phyloP scores from a whole-genome alignment of 2,113 vertebrate species.

The Notothenia rossii region DNA sequence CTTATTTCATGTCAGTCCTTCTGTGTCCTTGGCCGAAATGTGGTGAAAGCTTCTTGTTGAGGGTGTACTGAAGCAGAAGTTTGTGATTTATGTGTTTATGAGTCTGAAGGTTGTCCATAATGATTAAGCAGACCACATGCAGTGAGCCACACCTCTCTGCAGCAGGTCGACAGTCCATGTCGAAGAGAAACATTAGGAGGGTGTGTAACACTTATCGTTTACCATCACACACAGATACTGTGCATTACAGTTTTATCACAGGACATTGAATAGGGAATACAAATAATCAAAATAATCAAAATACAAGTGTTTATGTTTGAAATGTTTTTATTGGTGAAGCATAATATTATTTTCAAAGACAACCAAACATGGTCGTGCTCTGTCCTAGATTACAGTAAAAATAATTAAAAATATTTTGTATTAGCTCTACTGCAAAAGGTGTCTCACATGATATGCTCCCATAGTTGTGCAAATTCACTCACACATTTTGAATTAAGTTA shows the following conservation, averaged over 20 bases:
- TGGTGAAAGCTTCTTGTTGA: not conserved
- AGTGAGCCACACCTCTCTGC: slow-evolving; percentile 44
- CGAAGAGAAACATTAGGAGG: not conserved
- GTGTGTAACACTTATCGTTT: slow-evolving; percentile 3
- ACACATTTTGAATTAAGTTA: too few relatives aligned
- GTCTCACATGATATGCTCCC: too few relatives aligned
- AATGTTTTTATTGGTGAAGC: too few relatives aligned
- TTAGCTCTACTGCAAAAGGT: too few relatives aligned
- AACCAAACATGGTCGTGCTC: too few relatives aligned
- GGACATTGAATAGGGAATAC: not conserved
- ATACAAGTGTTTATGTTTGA: not conserved
- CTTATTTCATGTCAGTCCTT: not conserved
- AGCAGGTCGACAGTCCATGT: slow-evolving; percentile 40
- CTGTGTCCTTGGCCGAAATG: not conserved
- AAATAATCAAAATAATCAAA: not conserved
- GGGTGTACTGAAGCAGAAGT: not conserved
- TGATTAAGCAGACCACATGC: slow-evolving; percentile 42
- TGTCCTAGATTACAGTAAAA: too few relatives aligned
- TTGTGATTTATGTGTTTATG: slow-evolving; percentile 57
- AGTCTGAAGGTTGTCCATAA: slow-evolving; percentile 74
- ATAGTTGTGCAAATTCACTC: too few relatives aligned
- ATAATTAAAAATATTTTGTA: too few relatives aligned
- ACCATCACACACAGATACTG: not conserved
- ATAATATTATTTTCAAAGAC: too few relatives aligned
- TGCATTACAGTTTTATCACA: not conserved